phyloP scores from a whole-genome alignment of 2,888 invertebrate species.

The Pristionchus arcanus region DNA sequence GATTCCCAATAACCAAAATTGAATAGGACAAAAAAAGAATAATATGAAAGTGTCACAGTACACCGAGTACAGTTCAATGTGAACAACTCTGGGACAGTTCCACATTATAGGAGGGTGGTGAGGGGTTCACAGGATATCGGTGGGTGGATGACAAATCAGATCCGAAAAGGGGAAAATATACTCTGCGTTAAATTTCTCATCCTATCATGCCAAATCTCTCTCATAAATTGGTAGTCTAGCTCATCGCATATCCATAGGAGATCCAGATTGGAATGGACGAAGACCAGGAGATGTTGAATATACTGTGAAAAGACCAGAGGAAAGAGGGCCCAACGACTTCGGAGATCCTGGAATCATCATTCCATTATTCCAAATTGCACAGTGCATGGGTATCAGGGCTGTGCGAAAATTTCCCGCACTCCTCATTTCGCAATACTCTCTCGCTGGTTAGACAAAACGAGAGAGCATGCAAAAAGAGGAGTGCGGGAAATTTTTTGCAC shows the following conservation, averaged over 20 bases:
- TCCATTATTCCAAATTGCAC: not conserved
- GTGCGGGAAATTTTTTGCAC: too few species aligned
- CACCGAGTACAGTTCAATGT: not conserved
- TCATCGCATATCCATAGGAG: conserved; percentile 55
- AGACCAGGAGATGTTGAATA: conserved; percentile 54
- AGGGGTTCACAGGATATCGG: conserved; percentile 1
- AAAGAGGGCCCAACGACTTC: not conserved
- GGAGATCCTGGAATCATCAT: conserved; percentile 21
- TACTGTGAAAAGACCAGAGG: conserved; percentile 41
- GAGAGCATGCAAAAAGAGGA: too few species aligned
- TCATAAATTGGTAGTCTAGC: not conserved
- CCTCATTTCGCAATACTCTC: too few species aligned
- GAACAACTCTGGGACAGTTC: conserved; percentile 30
- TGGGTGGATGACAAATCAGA: conserved; percentile 14
- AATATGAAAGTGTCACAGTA: not conserved
- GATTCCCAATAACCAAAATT: conserved; percentile 24
- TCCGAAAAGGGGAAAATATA: not conserved
- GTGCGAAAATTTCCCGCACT: too few species aligned
- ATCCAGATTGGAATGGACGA: conserved; percentile 54
- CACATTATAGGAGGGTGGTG: not conserved
- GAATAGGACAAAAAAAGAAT: not conserved
- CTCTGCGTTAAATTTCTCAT: conserved; percentile 19
- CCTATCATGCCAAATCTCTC: not conserved
- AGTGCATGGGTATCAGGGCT: too few species aligned
- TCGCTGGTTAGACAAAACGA: too few species aligned